A percentile compares a stretch with the other conserved stretches of the same genome.
Evolutionary conservation across 2,797 vertebrate species (phyloP).

Genomic region (Alosa sapidissima): DNA sequence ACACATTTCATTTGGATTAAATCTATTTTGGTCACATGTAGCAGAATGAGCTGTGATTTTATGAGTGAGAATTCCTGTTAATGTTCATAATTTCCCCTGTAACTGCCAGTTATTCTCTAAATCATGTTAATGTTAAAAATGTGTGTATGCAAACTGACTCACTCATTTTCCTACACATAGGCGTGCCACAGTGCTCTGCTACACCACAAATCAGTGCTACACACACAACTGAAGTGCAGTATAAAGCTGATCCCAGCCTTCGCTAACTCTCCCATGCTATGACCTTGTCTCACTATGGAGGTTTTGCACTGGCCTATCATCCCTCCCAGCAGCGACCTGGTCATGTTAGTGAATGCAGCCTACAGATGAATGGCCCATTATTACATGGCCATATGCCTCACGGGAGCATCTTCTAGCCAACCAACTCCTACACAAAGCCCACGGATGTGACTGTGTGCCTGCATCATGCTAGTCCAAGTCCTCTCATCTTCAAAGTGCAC

Average conservation of each 20-base stretch:
- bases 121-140: background rate
- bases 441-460: background rate
- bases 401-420: background rate
- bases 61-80: background rate
- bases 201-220: background rate
- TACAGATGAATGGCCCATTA: background rate
- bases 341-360: background rate
- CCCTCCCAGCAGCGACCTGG: background rate
- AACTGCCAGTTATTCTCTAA: background rate
- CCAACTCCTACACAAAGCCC: constrained; percentile 3
- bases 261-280: background rate
- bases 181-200: too few species aligned
- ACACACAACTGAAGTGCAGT: background rate
- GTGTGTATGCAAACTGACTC: background rate
- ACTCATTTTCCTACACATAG: too few species aligned
- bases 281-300: background rate
- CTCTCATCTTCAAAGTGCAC: background rate
- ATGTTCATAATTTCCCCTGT: background rate
- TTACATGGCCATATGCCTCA: background rate
- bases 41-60: background rate
- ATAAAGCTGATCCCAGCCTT: background rate
- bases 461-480: background rate
- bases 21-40: background rate
- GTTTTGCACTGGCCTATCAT: background rate
- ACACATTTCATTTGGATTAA: background rate